Conservation (phyloP, 2,888 invertebrate species). For the Vannuccia rotundouncinata region DNA sequence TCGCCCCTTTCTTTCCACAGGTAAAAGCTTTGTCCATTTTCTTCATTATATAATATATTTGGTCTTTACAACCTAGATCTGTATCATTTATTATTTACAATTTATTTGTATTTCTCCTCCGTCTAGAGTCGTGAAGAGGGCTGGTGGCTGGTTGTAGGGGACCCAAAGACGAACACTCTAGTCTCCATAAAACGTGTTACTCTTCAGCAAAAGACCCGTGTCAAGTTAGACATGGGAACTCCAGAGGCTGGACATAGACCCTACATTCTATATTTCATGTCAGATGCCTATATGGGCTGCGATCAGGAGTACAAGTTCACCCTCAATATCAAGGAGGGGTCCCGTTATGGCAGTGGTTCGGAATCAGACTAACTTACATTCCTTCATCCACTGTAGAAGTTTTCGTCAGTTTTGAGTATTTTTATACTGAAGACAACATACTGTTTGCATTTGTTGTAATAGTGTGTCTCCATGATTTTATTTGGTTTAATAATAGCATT, state of each 20-base stretch:
- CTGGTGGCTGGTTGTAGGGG: slow-evolving; percentile 95
- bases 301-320: slow-evolving; percentile 94
- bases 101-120: too few species aligned
- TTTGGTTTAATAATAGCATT: not conserved
- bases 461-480: too few species aligned
- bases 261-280: slow-evolving; percentile 96
- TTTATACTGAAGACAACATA: too few species aligned
- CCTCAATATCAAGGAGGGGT: slow-evolving; percentile 48
- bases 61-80: too few species aligned
- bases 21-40: too few species aligned
- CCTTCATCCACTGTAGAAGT: too few species aligned
- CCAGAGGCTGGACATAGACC: slow-evolving; percentile 73
- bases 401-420: too few species aligned
- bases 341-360: not conserved
- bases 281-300: slow-evolving; percentile 95
- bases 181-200: slow-evolving; percentile 93
- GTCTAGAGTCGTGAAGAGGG: slow-evolving; percentile 61
- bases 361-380: not conserved
- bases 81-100: not conserved
- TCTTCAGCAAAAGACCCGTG: slow-evolving; percentile 81
- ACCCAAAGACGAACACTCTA: slow-evolving; percentile 83
- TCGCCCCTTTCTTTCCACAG: slow-evolving; percentile 95
- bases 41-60: too few species aligned
- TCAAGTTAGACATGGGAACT: slow-evolving; percentile 82
- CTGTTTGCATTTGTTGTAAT: too few species aligned